These are phyloP conservation scores for Hormaphis cornu DNA, from an alignment of 1,140 invertebrate genomes.

Conservation along the genomic window DNA sequence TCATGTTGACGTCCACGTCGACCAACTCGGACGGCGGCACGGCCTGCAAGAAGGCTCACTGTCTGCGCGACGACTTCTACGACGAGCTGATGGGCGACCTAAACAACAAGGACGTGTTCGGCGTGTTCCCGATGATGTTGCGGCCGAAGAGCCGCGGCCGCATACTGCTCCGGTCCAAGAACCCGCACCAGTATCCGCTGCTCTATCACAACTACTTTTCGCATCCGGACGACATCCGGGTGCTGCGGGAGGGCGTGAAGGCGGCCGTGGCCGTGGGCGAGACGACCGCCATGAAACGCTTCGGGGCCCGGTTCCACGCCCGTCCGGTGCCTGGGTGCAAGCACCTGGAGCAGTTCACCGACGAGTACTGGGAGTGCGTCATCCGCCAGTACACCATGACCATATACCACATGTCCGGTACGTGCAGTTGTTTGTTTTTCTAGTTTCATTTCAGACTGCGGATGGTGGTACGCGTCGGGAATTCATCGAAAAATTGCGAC, in stretches of 20 bases:
- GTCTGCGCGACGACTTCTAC: constrained; percentile 68
- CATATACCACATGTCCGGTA: constrained; percentile 73
- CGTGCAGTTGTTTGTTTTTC: neutral
- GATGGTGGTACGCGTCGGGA: too few species aligned
- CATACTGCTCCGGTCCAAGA: constrained; percentile 61
- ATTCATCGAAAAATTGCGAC: too few species aligned
- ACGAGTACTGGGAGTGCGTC: constrained; percentile 39
- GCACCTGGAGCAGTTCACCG: constrained; percentile 48
- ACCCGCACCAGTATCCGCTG: constrained; percentile 75
- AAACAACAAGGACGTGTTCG: constrained; percentile 62
- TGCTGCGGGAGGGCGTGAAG: constrained; percentile 74
- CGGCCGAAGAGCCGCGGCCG: constrained; percentile 73
- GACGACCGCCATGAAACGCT: constrained; percentile 47
- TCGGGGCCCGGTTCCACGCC: constrained; percentile 62
- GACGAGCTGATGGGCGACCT: constrained; percentile 60
- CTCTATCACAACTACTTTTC: constrained; percentile 84
- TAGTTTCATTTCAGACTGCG: too few species aligned
- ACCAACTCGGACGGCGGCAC: constrained; percentile 63
- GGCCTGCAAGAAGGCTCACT: constrained; percentile 63
- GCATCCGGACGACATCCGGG: constrained; percentile 66
- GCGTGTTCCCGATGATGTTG: constrained; percentile 76
- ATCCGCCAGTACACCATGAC: constrained; percentile 67
- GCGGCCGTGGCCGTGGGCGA: constrained; percentile 65
- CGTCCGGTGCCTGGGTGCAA: constrained; percentile 68
- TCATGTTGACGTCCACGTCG: constrained; percentile 74